Conservation (phyloP, 1,140 invertebrate species). For the Halictus rubicundus region DNA sequence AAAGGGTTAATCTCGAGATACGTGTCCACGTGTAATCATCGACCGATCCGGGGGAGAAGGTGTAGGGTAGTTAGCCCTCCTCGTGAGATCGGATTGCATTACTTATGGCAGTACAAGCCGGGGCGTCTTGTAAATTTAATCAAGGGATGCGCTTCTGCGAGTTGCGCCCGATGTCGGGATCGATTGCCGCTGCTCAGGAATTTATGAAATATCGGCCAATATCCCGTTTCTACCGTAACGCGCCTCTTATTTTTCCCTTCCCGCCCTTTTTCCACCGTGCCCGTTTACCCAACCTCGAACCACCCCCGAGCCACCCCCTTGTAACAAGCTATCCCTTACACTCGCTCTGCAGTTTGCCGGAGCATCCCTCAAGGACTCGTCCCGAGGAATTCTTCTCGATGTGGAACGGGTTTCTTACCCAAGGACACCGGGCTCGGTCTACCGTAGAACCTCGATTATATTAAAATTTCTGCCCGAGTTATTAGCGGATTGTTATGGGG, state of each 20-base stretch:
- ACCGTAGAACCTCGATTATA: too few species aligned
- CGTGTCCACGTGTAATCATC: background rate
- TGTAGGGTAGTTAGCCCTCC: slow-evolving; percentile 15
- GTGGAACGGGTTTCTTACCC: slow-evolving; percentile 11
- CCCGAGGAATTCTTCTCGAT: slow-evolving; percentile 6
- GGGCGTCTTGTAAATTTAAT: slow-evolving; percentile 41
- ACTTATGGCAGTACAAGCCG: slow-evolving; percentile 21
- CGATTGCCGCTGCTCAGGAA: slow-evolving; percentile 26
- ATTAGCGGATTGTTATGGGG: too few species aligned
- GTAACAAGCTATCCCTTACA: too few species aligned
- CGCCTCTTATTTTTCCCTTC: background rate
- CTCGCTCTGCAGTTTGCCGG: background rate
- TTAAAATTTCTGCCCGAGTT: too few species aligned
- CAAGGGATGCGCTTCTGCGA: slow-evolving; percentile 26
- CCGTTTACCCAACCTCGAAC: background rate
- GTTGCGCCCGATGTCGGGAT: slow-evolving; percentile 23
- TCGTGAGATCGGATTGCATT: slow-evolving; percentile 33
- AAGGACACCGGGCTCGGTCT: too few species aligned
- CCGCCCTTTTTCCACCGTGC: background rate
- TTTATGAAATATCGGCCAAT: slow-evolving; percentile 32
- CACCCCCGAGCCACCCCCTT: too few species aligned
- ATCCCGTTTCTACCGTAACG: background rate
- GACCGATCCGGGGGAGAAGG: background rate
- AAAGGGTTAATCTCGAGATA: background rate
- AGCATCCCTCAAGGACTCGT: background rate